Conservation (phyloP, 2,888 invertebrate genomes). For the Campoplex capitator region DNA sequence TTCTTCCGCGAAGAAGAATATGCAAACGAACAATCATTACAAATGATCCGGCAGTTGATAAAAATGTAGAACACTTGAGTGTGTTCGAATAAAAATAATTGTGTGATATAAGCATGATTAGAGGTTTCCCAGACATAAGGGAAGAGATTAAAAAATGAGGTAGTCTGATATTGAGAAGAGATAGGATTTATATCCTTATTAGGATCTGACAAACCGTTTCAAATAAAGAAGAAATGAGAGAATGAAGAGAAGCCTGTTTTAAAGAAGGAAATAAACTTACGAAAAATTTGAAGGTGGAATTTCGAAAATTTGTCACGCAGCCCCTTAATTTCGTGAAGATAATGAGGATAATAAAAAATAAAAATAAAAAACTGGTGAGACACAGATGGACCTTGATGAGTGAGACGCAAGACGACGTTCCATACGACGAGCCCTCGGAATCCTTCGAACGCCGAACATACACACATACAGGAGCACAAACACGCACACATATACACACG, state of each 20-base stretch:
- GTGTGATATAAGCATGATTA: not conserved
- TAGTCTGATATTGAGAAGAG: not conserved
- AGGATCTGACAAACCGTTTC: not conserved
- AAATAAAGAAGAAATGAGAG: not conserved
- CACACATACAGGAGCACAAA: not conserved
- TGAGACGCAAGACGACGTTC: slow-evolving; percentile 24
- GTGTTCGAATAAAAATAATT: not conserved
- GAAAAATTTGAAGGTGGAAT: slow-evolving; percentile 5
- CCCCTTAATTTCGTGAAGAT: slow-evolving; percentile 1
- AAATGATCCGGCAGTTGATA: not conserved
- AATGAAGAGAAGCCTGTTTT: not conserved
- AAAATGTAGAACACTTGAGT: not conserved
- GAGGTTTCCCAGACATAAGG: not conserved
- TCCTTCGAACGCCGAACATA: slow-evolving; percentile 21
- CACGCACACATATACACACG: slow-evolving; percentile 15
- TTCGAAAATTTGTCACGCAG: not conserved
- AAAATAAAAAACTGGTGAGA: slow-evolving; percentile 6
- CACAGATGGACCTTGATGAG: slow-evolving; percentile 16
- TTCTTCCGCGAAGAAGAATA: not conserved
- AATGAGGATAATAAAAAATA: not conserved
- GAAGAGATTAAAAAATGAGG: not conserved
- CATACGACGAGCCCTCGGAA: slow-evolving; percentile 25
- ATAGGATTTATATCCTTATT: slow-evolving; percentile 1
- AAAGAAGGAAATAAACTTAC: slow-evolving; percentile 11
- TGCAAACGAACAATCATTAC: not conserved